Percentiles rank a stretch among this genome's conserved stretches.
These are phyloP conservation scores for Austrofundulus limnaeus DNA, from an alignment of 2,113 vertebrate species.

Conservation along the genomic window DNA sequence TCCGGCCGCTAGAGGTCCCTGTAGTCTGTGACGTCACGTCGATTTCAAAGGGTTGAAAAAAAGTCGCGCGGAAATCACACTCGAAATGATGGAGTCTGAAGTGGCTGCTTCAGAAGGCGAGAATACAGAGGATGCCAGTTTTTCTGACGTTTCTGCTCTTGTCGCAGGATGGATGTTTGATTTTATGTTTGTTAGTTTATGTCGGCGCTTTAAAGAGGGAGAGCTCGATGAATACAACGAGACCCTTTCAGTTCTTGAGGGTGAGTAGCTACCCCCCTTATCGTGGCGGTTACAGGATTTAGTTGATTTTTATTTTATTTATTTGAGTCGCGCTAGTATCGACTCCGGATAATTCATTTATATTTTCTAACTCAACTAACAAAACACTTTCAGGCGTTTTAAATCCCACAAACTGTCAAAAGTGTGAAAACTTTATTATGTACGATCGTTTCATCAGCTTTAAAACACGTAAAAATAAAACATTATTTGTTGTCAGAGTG, in stretches of 20 bases:
- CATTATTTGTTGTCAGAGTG: too few species aligned
- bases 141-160: slow-evolving; percentile 28
- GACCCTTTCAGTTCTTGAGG: slow-evolving; percentile 52
- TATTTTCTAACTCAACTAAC: not conserved
- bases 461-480: too few species aligned
- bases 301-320: too few species aligned
- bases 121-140: not conserved
- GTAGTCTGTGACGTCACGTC: rapidly evolving
- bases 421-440: too few species aligned
- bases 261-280: too few species aligned
- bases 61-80: slow-evolving; percentile 42
- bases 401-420: not conserved
- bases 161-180: slow-evolving; percentile 71
- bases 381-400: not conserved
- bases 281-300: too few species aligned
- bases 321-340: not conserved
- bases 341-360: not conserved
- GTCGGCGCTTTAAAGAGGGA: slow-evolving; percentile 63
- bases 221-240: slow-evolving; percentile 56
- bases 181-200: slow-evolving; percentile 69
- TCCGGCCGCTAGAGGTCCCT: slow-evolving; percentile 31
- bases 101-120: rapidly evolving
- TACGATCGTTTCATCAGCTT: not conserved
- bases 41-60: too few species aligned
- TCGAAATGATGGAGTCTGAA: slow-evolving; percentile 19